Conservation (phyloP, 2,113 vertebrate genomes). For the Anhinga rufa region DNA sequence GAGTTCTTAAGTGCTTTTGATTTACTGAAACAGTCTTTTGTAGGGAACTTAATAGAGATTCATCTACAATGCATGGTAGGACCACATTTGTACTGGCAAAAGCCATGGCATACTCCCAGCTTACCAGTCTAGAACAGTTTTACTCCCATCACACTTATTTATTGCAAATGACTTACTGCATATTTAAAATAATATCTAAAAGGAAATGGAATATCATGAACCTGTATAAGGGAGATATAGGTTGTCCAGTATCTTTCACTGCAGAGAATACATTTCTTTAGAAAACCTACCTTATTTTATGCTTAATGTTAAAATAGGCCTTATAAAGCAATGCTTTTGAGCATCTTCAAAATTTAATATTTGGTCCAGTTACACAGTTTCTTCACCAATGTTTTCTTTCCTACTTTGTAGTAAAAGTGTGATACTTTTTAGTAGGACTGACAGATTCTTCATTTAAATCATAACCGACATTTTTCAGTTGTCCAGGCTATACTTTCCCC, state of each 20-base stretch:
- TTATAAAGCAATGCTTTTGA: neutral
- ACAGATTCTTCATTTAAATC: neutral
- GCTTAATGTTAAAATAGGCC: neutral
- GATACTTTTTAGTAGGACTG: neutral
- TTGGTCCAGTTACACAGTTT: neutral
- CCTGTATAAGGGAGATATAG: neutral
- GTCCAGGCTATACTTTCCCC: neutral
- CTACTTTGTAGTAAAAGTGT: neutral
- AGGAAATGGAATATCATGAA: neutral
- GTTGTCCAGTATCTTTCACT: neutral
- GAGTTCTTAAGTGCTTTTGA: constrained; percentile 12
- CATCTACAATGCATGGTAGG: neutral
- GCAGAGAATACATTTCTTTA: neutral
- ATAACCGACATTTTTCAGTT: neutral
- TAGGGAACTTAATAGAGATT: neutral
- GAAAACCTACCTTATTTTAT: neutral
- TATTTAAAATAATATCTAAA: neutral
- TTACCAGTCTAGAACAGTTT: neutral
- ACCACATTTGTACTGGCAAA: neutral
- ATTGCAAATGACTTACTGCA: neutral
- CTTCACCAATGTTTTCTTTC: neutral
- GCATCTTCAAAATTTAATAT: neutral
- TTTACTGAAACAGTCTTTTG: neutral
- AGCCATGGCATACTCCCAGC: neutral
- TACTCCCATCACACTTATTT: neutral